Evolutionary conservation across 2,888 invertebrate genomes (phyloP).

Genomic region (Latheticus oryzae): DNA sequence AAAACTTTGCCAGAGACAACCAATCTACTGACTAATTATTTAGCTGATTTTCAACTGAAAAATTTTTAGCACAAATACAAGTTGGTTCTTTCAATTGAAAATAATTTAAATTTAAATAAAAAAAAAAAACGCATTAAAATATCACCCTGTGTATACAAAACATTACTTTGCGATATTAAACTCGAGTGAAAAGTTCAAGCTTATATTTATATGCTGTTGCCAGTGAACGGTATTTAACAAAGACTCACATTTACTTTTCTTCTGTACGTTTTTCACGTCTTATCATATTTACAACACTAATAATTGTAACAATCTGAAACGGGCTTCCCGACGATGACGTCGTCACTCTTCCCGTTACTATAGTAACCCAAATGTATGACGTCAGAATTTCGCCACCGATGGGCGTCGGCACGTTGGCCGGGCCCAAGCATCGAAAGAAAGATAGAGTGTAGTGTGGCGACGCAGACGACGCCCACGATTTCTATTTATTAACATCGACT

Average conservation of each 20-base stretch:
- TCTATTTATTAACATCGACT: too few species aligned
- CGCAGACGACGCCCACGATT: conserved; percentile 20
- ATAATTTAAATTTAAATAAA: too few species aligned
- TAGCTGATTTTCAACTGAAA: too few species aligned
- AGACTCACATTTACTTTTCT: conserved; percentile 29
- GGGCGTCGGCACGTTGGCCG: conserved; percentile 46
- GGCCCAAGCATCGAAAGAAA: conserved; percentile 1
- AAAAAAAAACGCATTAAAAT: too few species aligned
- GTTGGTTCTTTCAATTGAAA: too few species aligned
- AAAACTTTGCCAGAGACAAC: conserved; percentile 43
- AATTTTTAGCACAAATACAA: too few species aligned
- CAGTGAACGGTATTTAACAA: conserved; percentile 41
- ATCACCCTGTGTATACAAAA: too few species aligned
- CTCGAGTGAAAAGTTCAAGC: conserved; percentile 45
- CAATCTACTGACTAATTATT: conserved; percentile 40
- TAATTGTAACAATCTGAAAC: conserved; percentile 45
- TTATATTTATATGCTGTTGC: conserved; percentile 43
- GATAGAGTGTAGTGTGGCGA: too few species aligned
- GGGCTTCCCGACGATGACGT: conserved; percentile 48
- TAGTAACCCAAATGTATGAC: conserved; percentile 49
- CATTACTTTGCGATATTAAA: conserved; percentile 46
- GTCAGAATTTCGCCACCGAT: conserved; percentile 47
- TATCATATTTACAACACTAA: conserved; percentile 41
- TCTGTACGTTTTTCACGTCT: conserved; percentile 22
- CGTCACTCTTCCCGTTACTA: conserved; percentile 49